Conservation (phyloP, 2,113 vertebrate species). For the Lepisosteus osseus region DNA sequence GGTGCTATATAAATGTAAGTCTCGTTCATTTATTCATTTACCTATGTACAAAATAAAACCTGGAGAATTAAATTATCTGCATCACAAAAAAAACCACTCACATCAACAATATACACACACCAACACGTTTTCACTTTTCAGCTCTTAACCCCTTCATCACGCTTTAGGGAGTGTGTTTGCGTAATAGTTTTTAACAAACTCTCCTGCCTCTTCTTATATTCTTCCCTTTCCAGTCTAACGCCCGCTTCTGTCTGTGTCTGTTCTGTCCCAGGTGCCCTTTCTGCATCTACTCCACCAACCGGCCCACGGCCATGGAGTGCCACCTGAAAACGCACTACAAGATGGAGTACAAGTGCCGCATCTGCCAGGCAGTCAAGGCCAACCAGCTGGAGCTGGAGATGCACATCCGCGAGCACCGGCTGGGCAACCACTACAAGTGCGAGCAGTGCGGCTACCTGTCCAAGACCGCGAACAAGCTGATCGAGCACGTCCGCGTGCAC, state of each 20-base stretch:
- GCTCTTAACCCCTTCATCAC: not conserved
- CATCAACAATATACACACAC: constrained; percentile 17
- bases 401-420: constrained; percentile 93
- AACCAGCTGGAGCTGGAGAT: constrained; percentile 95
- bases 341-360: constrained; percentile 98
- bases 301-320: constrained; percentile 96
- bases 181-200: not conserved
- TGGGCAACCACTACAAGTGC: constrained; percentile 98
- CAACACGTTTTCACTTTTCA: constrained; percentile 20
- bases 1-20: constrained; percentile 84
- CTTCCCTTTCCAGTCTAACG: not conserved
- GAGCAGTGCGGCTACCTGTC: constrained; percentile 99
- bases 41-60: constrained; percentile 62
- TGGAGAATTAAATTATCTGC: constrained; percentile 28
- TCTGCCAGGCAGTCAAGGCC: constrained; percentile 94
- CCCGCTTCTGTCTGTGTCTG: constrained; percentile 18
- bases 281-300: constrained; percentile 98
- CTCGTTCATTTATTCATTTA: constrained; percentile 78
- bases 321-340: constrained; percentile 98
- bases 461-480: constrained; percentile 99
- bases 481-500: constrained; percentile 97
- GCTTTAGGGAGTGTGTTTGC: constrained; percentile 2
- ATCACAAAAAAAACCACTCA: constrained; percentile 32
- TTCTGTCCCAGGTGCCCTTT: constrained; percentile 85
- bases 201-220: not conserved